Evolutionary conservation across 2,113 vertebrate species (phyloP), one percentile per base, ranked within the genome.

Genomic region (Alexandromys fortis): DNA sequence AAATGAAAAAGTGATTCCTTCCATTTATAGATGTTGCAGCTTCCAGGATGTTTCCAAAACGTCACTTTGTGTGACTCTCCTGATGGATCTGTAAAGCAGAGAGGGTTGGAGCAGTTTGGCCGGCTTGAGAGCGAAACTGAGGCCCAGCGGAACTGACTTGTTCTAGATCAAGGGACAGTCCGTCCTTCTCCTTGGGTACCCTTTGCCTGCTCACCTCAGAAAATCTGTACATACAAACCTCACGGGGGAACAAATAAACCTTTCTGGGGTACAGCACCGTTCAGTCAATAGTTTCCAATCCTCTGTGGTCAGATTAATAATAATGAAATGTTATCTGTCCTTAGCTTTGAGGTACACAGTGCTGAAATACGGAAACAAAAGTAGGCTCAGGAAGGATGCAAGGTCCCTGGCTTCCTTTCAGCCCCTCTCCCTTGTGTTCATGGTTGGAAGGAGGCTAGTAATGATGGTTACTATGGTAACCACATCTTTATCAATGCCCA

Each of bases 381-480:
- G 35, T 22, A 16, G 70, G 38, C 0, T 91, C 52, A 82, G 35
- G 77, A 76, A 49, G 17, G 70, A 28, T 17, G 26, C 26, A 70
- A 65, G 72, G 75, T 49, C 86, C 19, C 75, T 10, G 35, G 73
- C 75, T 86, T 49, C 61, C 86, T 58, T 47, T 28, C 38, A 28
- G 72, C 2, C 45, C 45, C 19, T 63, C 42, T 65, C 45, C 75
- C 28, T 91, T 8, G 26, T 14, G 49, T 68, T 92, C 93, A 47
- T 30, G 30, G 91, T 88, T 87, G 52, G n/a, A 67, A 61, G 55
- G 19, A 88, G 33, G 86, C n/a, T 58, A 92, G 61, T 70, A 83
- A 65, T 70, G 85, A 47, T 26, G 49, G 89, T 95, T 96, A 79
- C 94, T 73, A 90, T 73, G 22, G 95, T 70, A 91, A 97, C 96